Percentiles rank a stretch among this genome's conserved stretches.
These are phyloP conservation scores for Microctonus aethiopoides DNA, from an alignment of 2,888 invertebrate species.

Conservation along the genomic window DNA sequence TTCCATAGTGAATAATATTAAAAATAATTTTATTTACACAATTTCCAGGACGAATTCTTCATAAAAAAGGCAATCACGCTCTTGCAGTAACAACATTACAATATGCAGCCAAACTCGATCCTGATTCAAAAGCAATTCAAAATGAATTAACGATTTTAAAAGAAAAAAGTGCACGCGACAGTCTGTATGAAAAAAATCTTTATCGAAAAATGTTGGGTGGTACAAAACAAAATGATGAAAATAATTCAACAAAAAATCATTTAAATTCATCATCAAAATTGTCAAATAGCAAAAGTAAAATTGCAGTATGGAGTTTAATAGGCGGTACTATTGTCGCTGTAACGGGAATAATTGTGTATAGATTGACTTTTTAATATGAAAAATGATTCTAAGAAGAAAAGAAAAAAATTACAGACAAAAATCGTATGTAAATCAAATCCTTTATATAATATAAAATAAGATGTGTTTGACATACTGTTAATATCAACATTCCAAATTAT, in stretches of 20 bases:
- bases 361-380: conserved; percentile 66
- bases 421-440: not conserved
- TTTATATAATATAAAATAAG: not conserved
- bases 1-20: not conserved
- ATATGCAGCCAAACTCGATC: conserved; percentile 74
- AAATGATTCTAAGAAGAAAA: not conserved
- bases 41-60: conserved; percentile 71
- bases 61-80: conserved; percentile 76
- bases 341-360: conserved; percentile 79
- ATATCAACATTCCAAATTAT: not conserved
- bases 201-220: conserved; percentile 76
- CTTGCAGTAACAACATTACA: conserved; percentile 77
- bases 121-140: conserved; percentile 73
- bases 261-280: conserved; percentile 21
- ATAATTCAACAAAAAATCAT: conserved; percentile 26
- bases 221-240: conserved; percentile 39
- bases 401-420: too few species aligned
- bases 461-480: not conserved
- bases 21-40: conserved; percentile 2
- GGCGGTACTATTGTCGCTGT: conserved; percentile 77
- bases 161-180: conserved; percentile 71
- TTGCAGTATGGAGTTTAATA: conserved; percentile 76
- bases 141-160: conserved; percentile 71
- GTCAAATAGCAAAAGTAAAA: conserved; percentile 52
- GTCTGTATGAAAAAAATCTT: conserved; percentile 73